Evolutionary conservation across 2,888 invertebrate genomes (phyloP).

Genomic region (Cantharis nigra): DNA sequence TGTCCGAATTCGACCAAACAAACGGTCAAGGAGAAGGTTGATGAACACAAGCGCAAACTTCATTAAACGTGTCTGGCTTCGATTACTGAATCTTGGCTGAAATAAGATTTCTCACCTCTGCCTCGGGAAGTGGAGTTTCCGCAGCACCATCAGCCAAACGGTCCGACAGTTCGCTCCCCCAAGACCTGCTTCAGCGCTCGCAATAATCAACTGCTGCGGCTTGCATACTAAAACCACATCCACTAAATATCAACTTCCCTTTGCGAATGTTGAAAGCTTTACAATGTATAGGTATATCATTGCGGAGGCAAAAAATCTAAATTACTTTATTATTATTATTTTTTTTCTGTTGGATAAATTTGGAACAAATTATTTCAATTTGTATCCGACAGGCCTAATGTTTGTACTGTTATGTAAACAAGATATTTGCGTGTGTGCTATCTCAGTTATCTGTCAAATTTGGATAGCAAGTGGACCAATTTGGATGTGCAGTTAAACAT

Average conservation of each 20-base stretch:
- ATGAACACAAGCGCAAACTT: slow-evolving; percentile 48
- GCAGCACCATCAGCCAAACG: slow-evolving; percentile 35
- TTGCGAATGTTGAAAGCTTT: slow-evolving; percentile 25
- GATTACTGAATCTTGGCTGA: slow-evolving; percentile 49
- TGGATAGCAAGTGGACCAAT: slow-evolving; percentile 11
- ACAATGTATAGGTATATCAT: slow-evolving; percentile 14
- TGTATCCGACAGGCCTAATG: background rate
- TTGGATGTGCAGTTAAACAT: slow-evolving; percentile 9
- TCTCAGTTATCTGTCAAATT: slow-evolving; percentile 18
- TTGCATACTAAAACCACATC: slow-evolving; percentile 39
- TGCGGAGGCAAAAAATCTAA: background rate
- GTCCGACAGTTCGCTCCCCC: slow-evolving; percentile 36
- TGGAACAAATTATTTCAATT: background rate
- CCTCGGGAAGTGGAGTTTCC: slow-evolving; percentile 40
- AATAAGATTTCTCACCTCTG: slow-evolving; percentile 55
- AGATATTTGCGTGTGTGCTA: slow-evolving; percentile 17
- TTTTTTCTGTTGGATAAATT: background rate
- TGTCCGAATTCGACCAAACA: slow-evolving; percentile 41
- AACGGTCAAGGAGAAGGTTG: slow-evolving; percentile 36
- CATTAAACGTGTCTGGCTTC: slow-evolving; percentile 54
- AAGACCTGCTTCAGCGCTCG: slow-evolving; percentile 42
- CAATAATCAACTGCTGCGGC: slow-evolving; percentile 41
- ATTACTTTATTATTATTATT: background rate
- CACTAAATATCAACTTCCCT: slow-evolving; percentile 31
- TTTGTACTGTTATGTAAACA: slow-evolving; percentile 18